Percentiles rank a stretch among this genome's conserved stretches.
These are phyloP conservation scores for Cervus canadensis DNA, from an alignment of 2,113 vertebrate species.

Conservation along the genomic window DNA sequence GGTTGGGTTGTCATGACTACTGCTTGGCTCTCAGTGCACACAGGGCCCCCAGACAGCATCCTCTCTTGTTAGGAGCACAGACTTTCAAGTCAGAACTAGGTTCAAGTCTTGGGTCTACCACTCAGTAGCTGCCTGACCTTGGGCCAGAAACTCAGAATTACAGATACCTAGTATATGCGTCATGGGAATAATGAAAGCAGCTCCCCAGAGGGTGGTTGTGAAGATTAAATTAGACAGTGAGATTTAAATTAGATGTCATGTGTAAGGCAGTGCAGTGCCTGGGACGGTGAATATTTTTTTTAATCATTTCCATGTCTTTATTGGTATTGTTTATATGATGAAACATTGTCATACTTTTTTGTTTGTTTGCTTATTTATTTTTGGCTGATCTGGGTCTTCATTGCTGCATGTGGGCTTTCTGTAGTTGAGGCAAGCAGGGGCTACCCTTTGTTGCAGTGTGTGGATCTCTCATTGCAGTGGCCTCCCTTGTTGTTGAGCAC, in stretches of 20 bases:
- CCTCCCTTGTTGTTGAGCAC: background rate
- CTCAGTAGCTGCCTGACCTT: background rate
- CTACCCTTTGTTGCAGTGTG: accelerated
- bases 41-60: background rate
- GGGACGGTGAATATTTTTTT: background rate
- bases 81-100: background rate
- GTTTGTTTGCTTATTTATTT: background rate
- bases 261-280: background rate
- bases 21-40: accelerated
- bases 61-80: background rate
- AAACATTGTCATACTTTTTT: background rate
- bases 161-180: background rate
- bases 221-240: background rate
- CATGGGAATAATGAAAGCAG: background rate
- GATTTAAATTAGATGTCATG: background rate
- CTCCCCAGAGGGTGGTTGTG: background rate
- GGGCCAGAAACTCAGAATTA: background rate
- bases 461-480: background rate
- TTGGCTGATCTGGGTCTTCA: background rate
- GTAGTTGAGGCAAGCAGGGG: background rate
- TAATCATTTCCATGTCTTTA: background rate
- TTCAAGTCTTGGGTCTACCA: background rate
- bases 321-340: background rate
- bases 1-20: background rate
- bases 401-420: background rate